Evolutionary conservation across 2,113 vertebrate genomes (phyloP), one percentile per base, ranked within the genome.

Genomic region (Xiphorhynchus elegans): DNA sequence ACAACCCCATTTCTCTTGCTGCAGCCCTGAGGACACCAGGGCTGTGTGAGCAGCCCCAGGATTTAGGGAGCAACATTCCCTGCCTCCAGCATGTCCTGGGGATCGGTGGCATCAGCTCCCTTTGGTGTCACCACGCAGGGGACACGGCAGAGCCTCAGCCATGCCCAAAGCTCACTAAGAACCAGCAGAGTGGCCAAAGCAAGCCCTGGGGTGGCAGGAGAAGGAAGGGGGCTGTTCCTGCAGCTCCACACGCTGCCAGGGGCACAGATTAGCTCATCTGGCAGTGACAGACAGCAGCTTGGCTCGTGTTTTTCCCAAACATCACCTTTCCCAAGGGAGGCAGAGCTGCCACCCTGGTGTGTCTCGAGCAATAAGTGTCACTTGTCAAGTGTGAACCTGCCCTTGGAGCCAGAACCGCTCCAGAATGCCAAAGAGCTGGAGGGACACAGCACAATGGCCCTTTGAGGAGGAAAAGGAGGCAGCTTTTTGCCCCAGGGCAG

Each of bases 251-350:
- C 4, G 5, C 63, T 23, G 78, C 3, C 76, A 24, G 12, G 13
- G 72, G 94, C 19, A 85, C 49, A 75, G 86, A 92, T 96, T 55
- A 96, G 92, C 89, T 97, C 96, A 78, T 88, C 86, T 76, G 17
- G 29, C 95, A 55, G 59, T 66, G 72, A 89, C 64, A n/a, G 87
- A 55, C 91, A 70, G 88, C 62, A 95, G 87, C 60, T 64, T 62
- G 93, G 88, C 85, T 77, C 13, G 3, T 66, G 62, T 46, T 89
- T 92, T 33, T 83, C 82, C 87, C 72, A 84, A 88, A 72, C 95
- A 72, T 84, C 85, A 82, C 90, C 77, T 85, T 91, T 92, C 90
- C 96, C 87, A 92, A 62, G 89, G 44, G 44, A 56, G 29, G 33
- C 62, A 60, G 77, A 69, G 20, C 2, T 92, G 40, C 26, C 87